Evolutionary conservation across 2,113 vertebrate genomes (phyloP), one percentile per base, ranked within the genome.

Genomic region (Lamprotornis superbus): DNA sequence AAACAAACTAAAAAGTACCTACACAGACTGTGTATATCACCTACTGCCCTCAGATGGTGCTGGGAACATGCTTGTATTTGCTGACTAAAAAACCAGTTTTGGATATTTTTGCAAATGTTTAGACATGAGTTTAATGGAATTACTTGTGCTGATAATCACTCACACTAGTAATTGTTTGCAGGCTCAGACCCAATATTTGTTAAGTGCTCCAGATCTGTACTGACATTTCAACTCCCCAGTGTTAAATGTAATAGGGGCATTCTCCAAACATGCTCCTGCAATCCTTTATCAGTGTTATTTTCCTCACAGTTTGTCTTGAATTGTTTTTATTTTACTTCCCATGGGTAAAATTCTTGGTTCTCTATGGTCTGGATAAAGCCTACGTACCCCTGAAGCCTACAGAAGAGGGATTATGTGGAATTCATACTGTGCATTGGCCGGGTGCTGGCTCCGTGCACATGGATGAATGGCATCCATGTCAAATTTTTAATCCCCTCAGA

Each of bases 291-390:
- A 87, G 76, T 15, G 77, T 50, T 52, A 68, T 74, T 94, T 89
- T 81, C 88, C 65, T 90, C 83, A 74, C 83, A 87, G 71, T 92
- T 96, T 92, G 44, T 57, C 71, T 92, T 92, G 60, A 83, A 78
- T 78, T 92, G 82, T 93, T 95, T 96, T 95, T 71, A 61, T 93
- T 97, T 95, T 46, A 52, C 82, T 96, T 90, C 93, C 95, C 88
- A 83, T 93, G 93, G 76, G 90, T 88, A 90, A 94, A 94, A 94
- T 83, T 93, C 71, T 90, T 83, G 71, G 24, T 78, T 74, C 44
- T 93, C 63, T 67, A 25, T 57, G 64, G 59, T 79, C 63, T 88
- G 93, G 47, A 74, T 87, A 90, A 90, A 90, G 64, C 73, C 85
- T 81, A 10, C 24, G 25, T 68, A 61, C 5, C 55, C 87, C 79